These are phyloP conservation scores for Plusia festucae DNA, from an alignment of 2,888 invertebrate species.

Conservation along the genomic window DNA sequence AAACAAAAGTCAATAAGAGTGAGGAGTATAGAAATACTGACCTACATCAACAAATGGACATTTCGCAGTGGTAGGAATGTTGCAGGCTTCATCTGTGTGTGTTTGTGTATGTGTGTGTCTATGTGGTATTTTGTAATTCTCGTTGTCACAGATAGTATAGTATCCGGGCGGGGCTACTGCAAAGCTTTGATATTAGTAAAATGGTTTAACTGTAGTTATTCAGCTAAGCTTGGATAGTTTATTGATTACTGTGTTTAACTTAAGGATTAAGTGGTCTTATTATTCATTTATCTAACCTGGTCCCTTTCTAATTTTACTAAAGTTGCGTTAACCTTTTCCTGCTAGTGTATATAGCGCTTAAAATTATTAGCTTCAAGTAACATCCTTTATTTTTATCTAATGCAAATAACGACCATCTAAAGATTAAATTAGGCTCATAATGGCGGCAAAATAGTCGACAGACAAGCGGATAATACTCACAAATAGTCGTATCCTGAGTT, in stretches of 20 bases:
- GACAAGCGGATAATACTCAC: too few species aligned
- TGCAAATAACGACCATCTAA: too few species aligned
- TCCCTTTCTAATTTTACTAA: not conserved
- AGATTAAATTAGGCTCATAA: too few species aligned
- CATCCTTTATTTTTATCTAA: too few species aligned
- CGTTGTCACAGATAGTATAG: slow-evolving; percentile 16
- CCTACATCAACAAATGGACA: slow-evolving; percentile 86
- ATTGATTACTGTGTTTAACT: not conserved
- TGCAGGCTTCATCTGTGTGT: slow-evolving; percentile 42
- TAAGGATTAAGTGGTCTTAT: not conserved
- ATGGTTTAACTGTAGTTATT: not conserved
- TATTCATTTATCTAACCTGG: too few species aligned
- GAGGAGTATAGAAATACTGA: slow-evolving; percentile 71
- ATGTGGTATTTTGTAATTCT: slow-evolving; percentile 29
- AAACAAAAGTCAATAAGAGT: slow-evolving; percentile 40
- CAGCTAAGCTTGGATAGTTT: not conserved
- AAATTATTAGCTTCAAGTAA: too few species aligned
- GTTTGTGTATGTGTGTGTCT: slow-evolving; percentile 23
- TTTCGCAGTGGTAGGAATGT: slow-evolving; percentile 77
- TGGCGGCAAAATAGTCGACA: too few species aligned
- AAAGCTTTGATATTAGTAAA: not conserved
- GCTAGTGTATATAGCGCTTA: not conserved
- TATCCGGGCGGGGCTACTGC: not conserved
- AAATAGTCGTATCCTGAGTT: too few species aligned
- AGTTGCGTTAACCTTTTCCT: not conserved